These are phyloP conservation scores for Hippopotamyrus pictus DNA, from an alignment of 2,797 vertebrate species.

Conservation along the genomic window DNA sequence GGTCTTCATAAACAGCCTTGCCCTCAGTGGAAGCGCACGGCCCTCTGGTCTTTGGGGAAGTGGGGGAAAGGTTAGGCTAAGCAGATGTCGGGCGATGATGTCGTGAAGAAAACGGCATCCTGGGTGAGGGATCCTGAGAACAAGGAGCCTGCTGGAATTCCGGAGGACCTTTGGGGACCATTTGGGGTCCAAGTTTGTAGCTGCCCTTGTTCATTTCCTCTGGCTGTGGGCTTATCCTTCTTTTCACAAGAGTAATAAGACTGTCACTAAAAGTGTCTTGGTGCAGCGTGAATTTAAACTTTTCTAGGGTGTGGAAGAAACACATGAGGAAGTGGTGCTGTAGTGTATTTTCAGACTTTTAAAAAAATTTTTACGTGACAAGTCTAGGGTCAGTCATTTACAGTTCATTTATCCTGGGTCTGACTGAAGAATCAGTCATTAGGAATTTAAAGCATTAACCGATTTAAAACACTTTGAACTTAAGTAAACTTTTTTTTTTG, in stretches of 20 bases:
- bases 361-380: neutral
- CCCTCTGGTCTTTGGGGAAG: conserved; percentile 34
- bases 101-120: neutral
- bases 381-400: neutral
- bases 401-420: neutral
- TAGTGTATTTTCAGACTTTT: neutral
- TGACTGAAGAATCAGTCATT: neutral
- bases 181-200: neutral
- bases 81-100: conserved; percentile 35
- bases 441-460: neutral
- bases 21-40: conserved; percentile 24
- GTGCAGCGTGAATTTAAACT: neutral
- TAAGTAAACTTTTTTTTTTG: neutral
- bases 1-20: conserved; percentile 31
- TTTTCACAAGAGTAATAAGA: neutral
- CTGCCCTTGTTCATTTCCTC: neutral
- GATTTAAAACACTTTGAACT: neutral
- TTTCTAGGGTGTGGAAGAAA: neutral
- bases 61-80: conserved; percentile 30
- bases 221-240: neutral
- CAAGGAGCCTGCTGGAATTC: neutral
- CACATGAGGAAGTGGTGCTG: neutral
- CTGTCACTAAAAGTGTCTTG: neutral
- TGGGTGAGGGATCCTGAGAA: conserved; percentile 9
- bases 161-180: conserved; percentile 4